phyloP scores from a whole-genome alignment of 2,888 invertebrate genomes.

The Scaptomyza reducta region DNA sequence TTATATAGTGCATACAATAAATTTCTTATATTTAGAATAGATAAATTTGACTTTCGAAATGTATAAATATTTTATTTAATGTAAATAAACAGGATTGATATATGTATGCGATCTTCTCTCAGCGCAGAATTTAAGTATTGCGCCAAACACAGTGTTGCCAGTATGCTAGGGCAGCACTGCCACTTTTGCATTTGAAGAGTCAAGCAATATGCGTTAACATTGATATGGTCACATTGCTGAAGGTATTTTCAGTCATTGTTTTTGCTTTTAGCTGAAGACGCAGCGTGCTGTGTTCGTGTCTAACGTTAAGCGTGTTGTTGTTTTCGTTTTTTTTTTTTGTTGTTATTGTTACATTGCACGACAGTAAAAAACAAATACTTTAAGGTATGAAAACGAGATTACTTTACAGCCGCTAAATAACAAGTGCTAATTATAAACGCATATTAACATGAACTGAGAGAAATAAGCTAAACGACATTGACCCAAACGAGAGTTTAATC shows the following conservation, averaged over 20 bases:
- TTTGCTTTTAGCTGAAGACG: constrained; percentile 43
- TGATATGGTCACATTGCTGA: constrained; percentile 13
- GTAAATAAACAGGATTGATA: no score
- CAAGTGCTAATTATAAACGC: constrained; percentile 51
- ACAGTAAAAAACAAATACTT: constrained; percentile 60
- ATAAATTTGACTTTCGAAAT: not conserved
- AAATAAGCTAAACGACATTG: constrained; percentile 19
- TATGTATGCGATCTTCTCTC: not conserved
- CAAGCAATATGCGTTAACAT: not conserved
- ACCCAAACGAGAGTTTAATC: constrained; percentile 22
- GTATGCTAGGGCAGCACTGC: not conserved
- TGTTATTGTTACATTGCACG: constrained; percentile 61
- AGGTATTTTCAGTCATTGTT: constrained; percentile 47
- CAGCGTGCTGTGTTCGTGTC: constrained; percentile 40
- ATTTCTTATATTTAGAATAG: constrained; percentile 1
- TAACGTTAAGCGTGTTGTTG: constrained; percentile 55
- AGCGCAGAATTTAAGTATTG: not conserved
- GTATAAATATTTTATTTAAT: no score
- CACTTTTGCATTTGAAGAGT: not conserved
- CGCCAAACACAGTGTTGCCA: constrained; percentile 28
- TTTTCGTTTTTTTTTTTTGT: constrained; percentile 57
- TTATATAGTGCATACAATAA: not conserved
- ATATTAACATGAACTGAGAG: constrained; percentile 11
- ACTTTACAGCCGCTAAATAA: constrained; percentile 23
- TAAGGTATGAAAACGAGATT: constrained; percentile 61